These are phyloP conservation scores for Lasioglossum marginatum DNA, from an alignment of 2,888 invertebrate genomes.

Conservation along the genomic window DNA sequence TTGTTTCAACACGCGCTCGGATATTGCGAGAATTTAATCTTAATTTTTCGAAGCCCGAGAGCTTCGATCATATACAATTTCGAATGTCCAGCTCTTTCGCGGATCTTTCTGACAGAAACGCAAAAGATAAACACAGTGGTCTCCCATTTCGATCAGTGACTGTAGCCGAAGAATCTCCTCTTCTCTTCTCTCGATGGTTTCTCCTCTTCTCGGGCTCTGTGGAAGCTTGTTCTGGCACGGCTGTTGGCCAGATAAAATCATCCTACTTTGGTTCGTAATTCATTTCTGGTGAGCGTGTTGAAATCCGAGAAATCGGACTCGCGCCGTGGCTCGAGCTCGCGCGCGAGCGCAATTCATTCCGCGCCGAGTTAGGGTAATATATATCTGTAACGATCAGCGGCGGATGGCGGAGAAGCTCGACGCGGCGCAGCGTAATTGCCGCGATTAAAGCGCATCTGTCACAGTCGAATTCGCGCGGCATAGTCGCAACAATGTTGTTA, in stretches of 20 bases:
- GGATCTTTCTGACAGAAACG: no score
- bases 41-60: no score
- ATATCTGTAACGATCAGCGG: constrained; percentile 16
- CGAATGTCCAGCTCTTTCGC: neutral
- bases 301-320: constrained; percentile 32
- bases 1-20: neutral
- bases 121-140: neutral
- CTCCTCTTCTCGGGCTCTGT: neutral
- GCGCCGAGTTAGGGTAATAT: constrained; percentile 17
- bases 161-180: neutral
- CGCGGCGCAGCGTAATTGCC: constrained; percentile 25
- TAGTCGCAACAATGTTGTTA: constrained; percentile 19
- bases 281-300: constrained; percentile 30
- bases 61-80: neutral
- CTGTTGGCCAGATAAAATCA: constrained; percentile 58
- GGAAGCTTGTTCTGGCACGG: constrained; percentile 26
- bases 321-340: neutral
- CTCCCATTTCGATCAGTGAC: neutral
- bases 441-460: constrained; percentile 37
- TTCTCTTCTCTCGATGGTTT: neutral
- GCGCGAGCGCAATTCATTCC: neutral
- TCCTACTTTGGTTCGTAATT: constrained; percentile 54
- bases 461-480: constrained; percentile 38
- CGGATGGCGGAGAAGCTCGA: constrained; percentile 6
- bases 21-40: no score